Evolutionary conservation across 2,888 invertebrate genomes (phyloP).

Genomic region (Clanis bilineata): DNA sequence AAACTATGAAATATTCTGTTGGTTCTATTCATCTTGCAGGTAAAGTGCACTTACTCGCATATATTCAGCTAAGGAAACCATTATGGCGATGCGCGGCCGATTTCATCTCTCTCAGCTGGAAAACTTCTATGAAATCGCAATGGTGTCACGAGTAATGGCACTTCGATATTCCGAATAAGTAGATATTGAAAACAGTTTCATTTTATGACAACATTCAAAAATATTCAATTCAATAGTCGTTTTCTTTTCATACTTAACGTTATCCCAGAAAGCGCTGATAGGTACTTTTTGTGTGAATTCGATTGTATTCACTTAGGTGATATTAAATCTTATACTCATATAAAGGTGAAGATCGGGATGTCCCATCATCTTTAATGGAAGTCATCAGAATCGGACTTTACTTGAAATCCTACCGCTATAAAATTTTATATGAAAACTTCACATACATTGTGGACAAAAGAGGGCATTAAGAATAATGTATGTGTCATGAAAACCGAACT

Average conservation of each 20-base stretch:
- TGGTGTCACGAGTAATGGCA: slow-evolving; percentile 46
- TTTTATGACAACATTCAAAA: slow-evolving; percentile 24
- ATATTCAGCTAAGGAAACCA: slow-evolving; percentile 53
- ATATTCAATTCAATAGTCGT: slow-evolving; percentile 28
- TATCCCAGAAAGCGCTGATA: neutral
- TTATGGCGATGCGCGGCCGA: slow-evolving; percentile 47
- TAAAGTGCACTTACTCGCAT: slow-evolving; percentile 61
- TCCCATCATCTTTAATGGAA: slow-evolving; percentile 28
- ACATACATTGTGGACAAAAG: slow-evolving; percentile 69
- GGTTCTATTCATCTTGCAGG: slow-evolving; percentile 54
- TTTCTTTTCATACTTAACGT: slow-evolving; percentile 22
- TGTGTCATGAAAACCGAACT: slow-evolving; percentile 63
- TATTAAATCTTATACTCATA: neutral
- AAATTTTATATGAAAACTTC: slow-evolving; percentile 68
- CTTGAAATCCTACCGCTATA: slow-evolving; percentile 54
- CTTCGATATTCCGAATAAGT: slow-evolving; percentile 46
- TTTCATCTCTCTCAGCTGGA: slow-evolving; percentile 50
- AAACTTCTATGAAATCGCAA: slow-evolving; percentile 56
- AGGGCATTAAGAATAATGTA: slow-evolving; percentile 66
- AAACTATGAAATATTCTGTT: slow-evolving; percentile 62
- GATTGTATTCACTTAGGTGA: neutral
- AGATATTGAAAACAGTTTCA: slow-evolving; percentile 33
- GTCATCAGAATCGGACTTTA: slow-evolving; percentile 51
- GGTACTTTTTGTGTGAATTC: neutral
- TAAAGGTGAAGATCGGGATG: neutral